Conservation (phyloP, 2,113 vertebrate genomes). For the Cairina moschata region DNA sequence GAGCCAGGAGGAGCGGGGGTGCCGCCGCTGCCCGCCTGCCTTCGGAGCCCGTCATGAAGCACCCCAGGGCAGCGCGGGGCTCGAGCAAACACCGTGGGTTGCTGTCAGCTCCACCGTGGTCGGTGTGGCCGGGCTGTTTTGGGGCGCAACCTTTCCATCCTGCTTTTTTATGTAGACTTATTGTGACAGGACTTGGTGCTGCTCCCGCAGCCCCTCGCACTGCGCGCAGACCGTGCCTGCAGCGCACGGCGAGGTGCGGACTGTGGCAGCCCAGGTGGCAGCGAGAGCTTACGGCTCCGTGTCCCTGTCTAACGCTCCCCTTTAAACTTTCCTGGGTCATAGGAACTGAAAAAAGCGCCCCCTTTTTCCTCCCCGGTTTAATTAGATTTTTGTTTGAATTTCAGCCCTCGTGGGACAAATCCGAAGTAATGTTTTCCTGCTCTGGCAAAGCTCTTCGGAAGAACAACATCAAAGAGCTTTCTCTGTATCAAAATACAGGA, state of each 20-base stretch:
- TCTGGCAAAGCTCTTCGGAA: not conserved
- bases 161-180: not conserved
- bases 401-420: not conserved
- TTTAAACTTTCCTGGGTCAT: too few relatives aligned
- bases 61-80: rapidly evolving
- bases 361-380: not conserved
- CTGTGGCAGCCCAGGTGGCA: too few relatives aligned
- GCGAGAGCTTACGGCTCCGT: too few relatives aligned
- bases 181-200: not conserved
- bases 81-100: not conserved
- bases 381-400: not conserved
- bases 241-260: not conserved
- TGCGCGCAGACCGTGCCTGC: not conserved
- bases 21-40: too few relatives aligned
- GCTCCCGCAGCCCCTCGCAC: not conserved
- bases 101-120: not conserved
- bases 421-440: not conserved
- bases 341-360: too few relatives aligned
- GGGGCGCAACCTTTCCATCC: not conserved
- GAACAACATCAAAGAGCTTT: not conserved
- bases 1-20: too few relatives aligned
- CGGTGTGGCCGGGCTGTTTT: not conserved
- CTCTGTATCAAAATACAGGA: not conserved
- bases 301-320: too few relatives aligned
- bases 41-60: not conserved